A percentile compares a stretch with the other conserved stretches of the same genome.
Evolutionary conservation across 2,113 vertebrate genomes (phyloP).

Genomic region (Eclectus roratus): DNA sequence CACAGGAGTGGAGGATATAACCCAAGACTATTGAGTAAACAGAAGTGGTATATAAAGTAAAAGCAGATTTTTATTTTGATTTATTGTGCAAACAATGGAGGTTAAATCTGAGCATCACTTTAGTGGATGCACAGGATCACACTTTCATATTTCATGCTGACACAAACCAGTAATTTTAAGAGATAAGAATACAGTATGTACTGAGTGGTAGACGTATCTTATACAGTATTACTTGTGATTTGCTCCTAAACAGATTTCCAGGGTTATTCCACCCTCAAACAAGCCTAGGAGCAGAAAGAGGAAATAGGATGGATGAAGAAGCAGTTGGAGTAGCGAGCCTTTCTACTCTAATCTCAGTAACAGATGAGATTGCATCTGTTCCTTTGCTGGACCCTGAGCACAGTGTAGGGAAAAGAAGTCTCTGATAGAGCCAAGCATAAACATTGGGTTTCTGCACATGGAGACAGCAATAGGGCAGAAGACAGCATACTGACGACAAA

Average conservation of each 20-base stretch:
- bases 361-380: slow-evolving; percentile 19
- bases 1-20: not conserved
- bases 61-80: not conserved
- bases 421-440: not conserved
- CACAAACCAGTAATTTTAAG: not conserved
- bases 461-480: not conserved
- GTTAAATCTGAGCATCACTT: not conserved
- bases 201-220: not conserved
- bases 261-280: slow-evolving; percentile 3
- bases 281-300: slow-evolving; percentile 1
- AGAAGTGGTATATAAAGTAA: not conserved
- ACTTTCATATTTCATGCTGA: not conserved
- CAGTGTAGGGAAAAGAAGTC: not conserved
- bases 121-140: not conserved
- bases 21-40: not conserved
- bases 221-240: not conserved
- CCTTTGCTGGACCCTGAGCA: not conserved
- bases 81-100: not conserved
- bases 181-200: not conserved
- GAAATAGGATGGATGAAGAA: slow-evolving; percentile 15
- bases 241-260: slow-evolving; percentile 15
- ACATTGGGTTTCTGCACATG: not conserved
- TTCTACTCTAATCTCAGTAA: slow-evolving; percentile 30
- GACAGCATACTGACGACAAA: not conserved
- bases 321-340: not conserved